Percentiles rank a stretch among this genome's conserved stretches.
Evolutionary conservation across 2,113 vertebrate genomes (phyloP).

Genomic region (Syngnathus typhle): DNA sequence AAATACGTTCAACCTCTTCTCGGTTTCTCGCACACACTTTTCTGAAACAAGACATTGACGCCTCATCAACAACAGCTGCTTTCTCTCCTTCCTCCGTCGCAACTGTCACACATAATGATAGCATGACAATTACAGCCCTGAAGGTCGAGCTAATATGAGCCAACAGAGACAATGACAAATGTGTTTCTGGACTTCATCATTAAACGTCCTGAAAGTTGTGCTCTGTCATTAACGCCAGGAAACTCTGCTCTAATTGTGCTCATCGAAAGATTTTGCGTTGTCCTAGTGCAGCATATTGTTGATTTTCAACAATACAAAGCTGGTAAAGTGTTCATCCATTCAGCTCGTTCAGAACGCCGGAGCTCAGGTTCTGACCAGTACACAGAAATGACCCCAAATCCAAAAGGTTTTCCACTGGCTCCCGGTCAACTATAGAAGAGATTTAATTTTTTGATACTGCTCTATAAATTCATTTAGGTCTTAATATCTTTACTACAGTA

Average conservation of each 20-base stretch:
- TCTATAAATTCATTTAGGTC: too few species aligned
- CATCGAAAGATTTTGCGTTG: not conserved
- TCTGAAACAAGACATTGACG: not conserved
- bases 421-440: too few species aligned
- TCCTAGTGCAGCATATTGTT: not conserved
- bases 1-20: not conserved
- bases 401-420: too few species aligned
- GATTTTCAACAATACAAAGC: not conserved
- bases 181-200: not conserved
- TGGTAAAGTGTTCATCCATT: not conserved
- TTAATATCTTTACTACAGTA: not conserved
- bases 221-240: not conserved
- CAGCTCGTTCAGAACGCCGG: too few species aligned
- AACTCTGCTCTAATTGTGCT: not conserved
- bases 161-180: slow-evolving; percentile 1
- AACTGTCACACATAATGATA: not conserved
- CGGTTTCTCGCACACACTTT: not conserved
- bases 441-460: too few species aligned
- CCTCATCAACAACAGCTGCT: not conserved
- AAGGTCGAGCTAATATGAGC: not conserved
- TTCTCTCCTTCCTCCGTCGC: not conserved
- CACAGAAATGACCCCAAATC: too few species aligned
- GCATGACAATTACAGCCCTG: not conserved
- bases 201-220: not conserved
- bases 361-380: too few species aligned